Base-by-base conservation (phyloP, 2,888 invertebrate species). In the Bombylius major region DNA sequence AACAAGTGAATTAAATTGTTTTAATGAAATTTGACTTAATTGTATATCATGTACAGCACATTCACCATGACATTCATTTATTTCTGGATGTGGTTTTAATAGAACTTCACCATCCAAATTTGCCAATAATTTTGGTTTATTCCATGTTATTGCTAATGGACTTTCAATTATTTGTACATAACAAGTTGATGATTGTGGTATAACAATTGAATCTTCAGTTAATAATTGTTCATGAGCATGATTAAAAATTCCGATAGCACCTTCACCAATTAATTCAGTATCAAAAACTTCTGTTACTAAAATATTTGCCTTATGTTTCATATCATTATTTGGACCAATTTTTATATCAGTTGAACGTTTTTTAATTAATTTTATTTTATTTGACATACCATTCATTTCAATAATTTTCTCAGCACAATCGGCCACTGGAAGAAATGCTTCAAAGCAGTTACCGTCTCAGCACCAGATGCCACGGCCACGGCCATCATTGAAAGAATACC, bases 401-500 rank as follows among this genome's bases (percentile, higher is more conserved):
- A 98, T 82, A 52, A 98, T 87, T 70, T 86, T 80, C 47, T 77
- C 70, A 8, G 98, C 98, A 74, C 96, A 95, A 55, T 87, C 80
- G 0, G 93, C 91, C 87, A 99, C 94, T 0, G 98, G 96, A 63
- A 81, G 77, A 70, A 98, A 98, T 13, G 90, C 89, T 79, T 98
- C 98, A 74, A 94, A 1, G 98, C 97, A 32, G 85, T 83, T 23
- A 99, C 83, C 7, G 82, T 79, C 70, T 97, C 95, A 5, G 98
- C 98, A 4, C 95, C 95, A 65, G 84, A 83, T 57, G 79, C 77
- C 0, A 86, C 89, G n/a, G n/a, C n/a, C n/a, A n/a, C n/a, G 51
- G 98, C 97, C 95, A 99, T 95, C 86, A 99, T 94, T 1, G 98
- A 90, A 3, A 99, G 77, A 4, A 99, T 78, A 9, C 95, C 95